Evolutionary conservation across 2,113 vertebrate genomes (phyloP), one percentile per base, ranked within the genome.

Genomic region (Actenoides hombroni): DNA sequence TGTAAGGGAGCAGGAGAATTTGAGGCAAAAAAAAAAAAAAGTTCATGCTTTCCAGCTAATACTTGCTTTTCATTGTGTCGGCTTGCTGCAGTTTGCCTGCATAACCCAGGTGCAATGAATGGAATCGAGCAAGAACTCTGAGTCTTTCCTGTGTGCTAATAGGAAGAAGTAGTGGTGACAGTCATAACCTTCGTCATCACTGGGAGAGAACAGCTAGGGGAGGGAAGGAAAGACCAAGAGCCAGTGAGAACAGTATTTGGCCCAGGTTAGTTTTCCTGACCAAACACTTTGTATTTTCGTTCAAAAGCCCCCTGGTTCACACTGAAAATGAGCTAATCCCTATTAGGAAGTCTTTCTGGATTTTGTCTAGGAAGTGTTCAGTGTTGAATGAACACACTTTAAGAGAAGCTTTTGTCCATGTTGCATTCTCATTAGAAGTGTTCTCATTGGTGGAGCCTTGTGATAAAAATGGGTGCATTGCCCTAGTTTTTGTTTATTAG

Each of bases 381-480:
- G 85, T 94, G 59, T 68, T 96, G 92, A 93, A 95, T 94, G 90
- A 90, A 77, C 10, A 8, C 63, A 64, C 88, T 88, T 90, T 93
- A 85, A 86, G 90, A 94, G 80, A 92, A 83, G 77, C 88, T 95
- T 97, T 96, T 96, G 85, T 97, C 88, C 91, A 48, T 49, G 73
- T 83, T 93, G 88, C 90, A 80, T 90, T 94, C 95, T 95, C 96
- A 95, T 96, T 97, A 95, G 70, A 78, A 85, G 57, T 85, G 85
- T 73, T 94, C 96, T 97, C 95, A 93, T 97, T 97, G 96, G 86
- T 0, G 5, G 51, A 94, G 71, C 59, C 60, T 86, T 94, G 76
- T 80, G 80, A 90, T 93, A 94, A 90, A 94, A 95, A 83, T 46
- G 67, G 57, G 18, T 95, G 33, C 20, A 23, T 79, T 88, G 88